phyloP scores from a whole-genome alignment of 2,888 invertebrate genomes.

The Autographa pulchrina region DNA sequence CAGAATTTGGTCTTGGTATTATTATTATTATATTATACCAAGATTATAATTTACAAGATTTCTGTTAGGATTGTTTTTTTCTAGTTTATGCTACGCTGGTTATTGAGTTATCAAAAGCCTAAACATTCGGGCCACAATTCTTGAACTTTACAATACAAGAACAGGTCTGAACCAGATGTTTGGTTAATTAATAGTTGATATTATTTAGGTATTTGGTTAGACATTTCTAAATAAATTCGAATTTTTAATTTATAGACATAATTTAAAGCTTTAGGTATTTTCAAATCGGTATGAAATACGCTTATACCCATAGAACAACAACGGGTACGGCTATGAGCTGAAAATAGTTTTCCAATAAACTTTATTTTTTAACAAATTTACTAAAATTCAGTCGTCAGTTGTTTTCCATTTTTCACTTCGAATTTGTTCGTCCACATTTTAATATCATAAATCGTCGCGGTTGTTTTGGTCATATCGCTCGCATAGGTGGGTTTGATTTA shows the following conservation, averaged over 20 bases:
- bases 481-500: constrained; percentile 44
- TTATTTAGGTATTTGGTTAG: neutral
- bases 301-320: no score
- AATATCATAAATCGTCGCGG: constrained; percentile 42
- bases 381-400: constrained; percentile 16
- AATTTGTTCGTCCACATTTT: constrained; percentile 27
- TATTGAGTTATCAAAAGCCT: constrained; percentile 2
- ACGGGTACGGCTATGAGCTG: no score
- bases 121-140: neutral
- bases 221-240: neutral
- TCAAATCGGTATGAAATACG: no score
- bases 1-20: no score
- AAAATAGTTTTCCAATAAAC: constrained; percentile 12
- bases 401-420: constrained; percentile 32
- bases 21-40: neutral
- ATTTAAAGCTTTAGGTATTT: no score
- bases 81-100: neutral
- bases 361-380: neutral
- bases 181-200: neutral
- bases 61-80: neutral
- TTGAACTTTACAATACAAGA: constrained; percentile 4
- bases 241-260: no score
- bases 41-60: neutral
- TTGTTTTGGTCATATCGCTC: constrained; percentile 30
- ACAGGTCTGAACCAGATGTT: constrained; percentile 1